phyloP scores from a whole-genome alignment of 92 coral and sea anemone species.

The Virgularia gustaviana region DNA sequence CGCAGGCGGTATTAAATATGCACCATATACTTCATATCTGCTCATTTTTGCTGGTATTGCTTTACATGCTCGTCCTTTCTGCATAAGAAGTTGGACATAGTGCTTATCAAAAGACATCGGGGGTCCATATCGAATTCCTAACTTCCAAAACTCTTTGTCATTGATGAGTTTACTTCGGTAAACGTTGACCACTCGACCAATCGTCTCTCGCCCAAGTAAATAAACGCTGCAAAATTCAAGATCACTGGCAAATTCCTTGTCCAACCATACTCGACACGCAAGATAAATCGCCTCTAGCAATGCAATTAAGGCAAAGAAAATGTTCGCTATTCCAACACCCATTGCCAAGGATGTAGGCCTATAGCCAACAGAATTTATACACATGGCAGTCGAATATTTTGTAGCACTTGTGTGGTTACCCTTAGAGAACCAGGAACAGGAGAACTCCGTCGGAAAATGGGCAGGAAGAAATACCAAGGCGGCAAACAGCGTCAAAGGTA shows the following conservation, averaged over 20 bases:
- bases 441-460: not conserved
- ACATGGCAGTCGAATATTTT: not conserved
- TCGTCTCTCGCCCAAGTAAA: not conserved
- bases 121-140: not conserved
- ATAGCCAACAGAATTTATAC: not conserved
- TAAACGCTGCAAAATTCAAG: not conserved
- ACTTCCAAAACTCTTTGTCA: not conserved
- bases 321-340: not conserved
- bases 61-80: not conserved
- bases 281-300: not conserved
- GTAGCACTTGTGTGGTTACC: no score
- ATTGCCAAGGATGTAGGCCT: not conserved
- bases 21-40: slow-evolving; percentile 38
- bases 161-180: not conserved
- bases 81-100: slow-evolving; percentile 7
- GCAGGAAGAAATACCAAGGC: not conserved
- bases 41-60: not conserved
- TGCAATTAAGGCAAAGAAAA: not conserved
- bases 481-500: not conserved
- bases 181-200: not conserved
- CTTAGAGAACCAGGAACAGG: no score
- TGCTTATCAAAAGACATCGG: not conserved
- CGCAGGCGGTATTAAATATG: slow-evolving; percentile 30
- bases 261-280: not conserved
- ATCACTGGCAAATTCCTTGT: not conserved